These are phyloP conservation scores for Aramus guarauna DNA, from an alignment of 2,113 vertebrate species.

Conservation along the genomic window DNA sequence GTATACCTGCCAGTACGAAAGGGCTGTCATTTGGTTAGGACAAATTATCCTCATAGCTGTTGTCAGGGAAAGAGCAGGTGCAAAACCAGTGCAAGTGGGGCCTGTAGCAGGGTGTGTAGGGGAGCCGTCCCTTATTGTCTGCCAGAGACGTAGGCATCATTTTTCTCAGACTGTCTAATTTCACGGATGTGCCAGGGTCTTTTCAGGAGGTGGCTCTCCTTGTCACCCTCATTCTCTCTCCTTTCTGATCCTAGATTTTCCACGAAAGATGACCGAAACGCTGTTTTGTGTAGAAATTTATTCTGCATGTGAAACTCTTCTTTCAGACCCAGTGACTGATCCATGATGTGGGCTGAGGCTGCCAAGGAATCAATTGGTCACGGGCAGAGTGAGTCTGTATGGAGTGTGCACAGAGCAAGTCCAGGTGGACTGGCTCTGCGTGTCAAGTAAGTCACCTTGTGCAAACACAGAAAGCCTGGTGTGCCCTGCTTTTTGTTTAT, in stretches of 20 bases:
- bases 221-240: background rate
- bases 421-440: background rate
- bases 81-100: background rate
- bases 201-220: background rate
- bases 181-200: background rate
- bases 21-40: background rate
- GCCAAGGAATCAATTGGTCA: background rate
- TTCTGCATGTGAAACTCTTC: background rate
- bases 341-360: background rate
- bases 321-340: background rate
- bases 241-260: background rate
- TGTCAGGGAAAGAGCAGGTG: background rate
- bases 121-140: background rate
- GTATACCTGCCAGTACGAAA: background rate
- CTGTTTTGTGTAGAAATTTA: background rate
- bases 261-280: background rate
- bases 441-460: background rate
- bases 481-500: accelerated
- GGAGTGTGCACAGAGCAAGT: background rate
- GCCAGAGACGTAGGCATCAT: accelerated
- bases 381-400: background rate
- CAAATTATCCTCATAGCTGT: background rate
- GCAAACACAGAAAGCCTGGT: background rate
- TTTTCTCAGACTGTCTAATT: background rate
- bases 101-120: background rate